Conservation (phyloP, 2,888 invertebrate genomes). For the Clivina fossor region DNA sequence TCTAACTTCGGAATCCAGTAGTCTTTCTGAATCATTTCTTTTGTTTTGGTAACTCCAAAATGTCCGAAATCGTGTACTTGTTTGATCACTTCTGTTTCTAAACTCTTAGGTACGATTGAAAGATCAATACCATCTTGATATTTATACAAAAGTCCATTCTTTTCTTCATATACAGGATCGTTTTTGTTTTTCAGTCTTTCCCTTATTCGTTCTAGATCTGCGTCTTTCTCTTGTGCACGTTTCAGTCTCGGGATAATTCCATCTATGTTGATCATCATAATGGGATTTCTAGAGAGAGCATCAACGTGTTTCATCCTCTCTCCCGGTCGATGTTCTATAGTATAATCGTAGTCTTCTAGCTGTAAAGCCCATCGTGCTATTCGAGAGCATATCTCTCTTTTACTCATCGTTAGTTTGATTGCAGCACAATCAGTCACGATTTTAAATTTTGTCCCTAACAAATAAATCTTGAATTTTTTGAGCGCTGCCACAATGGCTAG, state of each 20-base stretch:
- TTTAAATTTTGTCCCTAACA: no score
- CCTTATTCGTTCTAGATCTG: conserved; percentile 33
- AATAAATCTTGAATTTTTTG: no score
- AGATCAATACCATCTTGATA: conserved; percentile 28
- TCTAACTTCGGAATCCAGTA: conserved; percentile 21
- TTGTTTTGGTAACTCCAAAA: conserved; percentile 24
- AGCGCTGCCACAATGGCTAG: no score
- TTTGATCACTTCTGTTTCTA: conserved; percentile 24
- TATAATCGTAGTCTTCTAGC: no score
- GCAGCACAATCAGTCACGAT: no score
- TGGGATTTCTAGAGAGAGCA: conserved; percentile 22
- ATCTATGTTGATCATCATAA: conserved; percentile 33
- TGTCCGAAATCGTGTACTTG: conserved; percentile 13
- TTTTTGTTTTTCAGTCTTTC: conserved; percentile 28
- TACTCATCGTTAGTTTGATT: no score
- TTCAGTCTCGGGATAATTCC: conserved; percentile 11
- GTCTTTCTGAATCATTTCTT: conserved; percentile 14
- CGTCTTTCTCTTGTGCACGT: conserved; percentile 35
- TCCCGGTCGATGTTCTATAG: no score
- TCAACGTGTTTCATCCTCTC: conserved; percentile 14
- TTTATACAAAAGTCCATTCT: conserved; percentile 2
- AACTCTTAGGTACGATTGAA: conserved; percentile 18
- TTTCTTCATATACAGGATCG: conserved; percentile 34
- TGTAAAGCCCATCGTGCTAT: no score
- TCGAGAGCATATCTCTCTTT: no score